Percentiles rank a stretch among this genome's conserved stretches.
Evolutionary conservation across 1,140 invertebrate genomes (phyloP).

Genomic region (Drosophila saltans): DNA sequence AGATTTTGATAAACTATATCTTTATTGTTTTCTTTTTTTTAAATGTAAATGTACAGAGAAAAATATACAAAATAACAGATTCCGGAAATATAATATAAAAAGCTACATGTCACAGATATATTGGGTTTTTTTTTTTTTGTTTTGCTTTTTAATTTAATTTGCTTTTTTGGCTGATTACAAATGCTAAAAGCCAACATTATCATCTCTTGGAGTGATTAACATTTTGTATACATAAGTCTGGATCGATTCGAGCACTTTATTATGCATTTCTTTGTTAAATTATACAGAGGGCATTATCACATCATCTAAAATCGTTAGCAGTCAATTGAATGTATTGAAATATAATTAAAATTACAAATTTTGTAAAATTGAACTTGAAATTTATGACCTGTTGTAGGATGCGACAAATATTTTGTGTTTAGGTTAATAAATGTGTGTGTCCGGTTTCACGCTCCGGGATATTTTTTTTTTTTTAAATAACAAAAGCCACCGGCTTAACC

Average conservation of each 20-base stretch:
- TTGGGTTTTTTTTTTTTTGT: background rate
- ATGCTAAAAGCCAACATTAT: background rate
- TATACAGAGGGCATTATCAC: background rate
- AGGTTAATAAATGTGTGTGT: background rate
- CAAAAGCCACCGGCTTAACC: conserved; percentile 52
- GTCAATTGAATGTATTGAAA: conserved; percentile 21
- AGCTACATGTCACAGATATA: no score
- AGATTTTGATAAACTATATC: no score
- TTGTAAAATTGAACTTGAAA: conserved; percentile 15
- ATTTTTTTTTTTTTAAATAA: conserved; percentile 33
- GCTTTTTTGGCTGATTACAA: background rate
- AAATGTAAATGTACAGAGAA: no score
- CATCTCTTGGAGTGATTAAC: background rate
- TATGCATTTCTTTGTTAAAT: background rate
- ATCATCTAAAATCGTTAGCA: conserved; percentile 18
- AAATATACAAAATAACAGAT: no score
- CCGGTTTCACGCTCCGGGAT: conserved; percentile 27
- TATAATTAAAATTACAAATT: conserved; percentile 22
- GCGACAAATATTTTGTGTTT: conserved; percentile 33
- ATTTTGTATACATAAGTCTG: conserved; percentile 3
- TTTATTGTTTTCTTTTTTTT: no score
- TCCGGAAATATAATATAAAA: no score
- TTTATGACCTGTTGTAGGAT: conserved; percentile 12
- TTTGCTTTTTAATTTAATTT: background rate
- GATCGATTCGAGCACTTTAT: background rate